Evolutionary conservation across 1,140 invertebrate species (phyloP), one percentile per base, ranked within the genome.

Genomic region (Drosophila triauraria): DNA sequence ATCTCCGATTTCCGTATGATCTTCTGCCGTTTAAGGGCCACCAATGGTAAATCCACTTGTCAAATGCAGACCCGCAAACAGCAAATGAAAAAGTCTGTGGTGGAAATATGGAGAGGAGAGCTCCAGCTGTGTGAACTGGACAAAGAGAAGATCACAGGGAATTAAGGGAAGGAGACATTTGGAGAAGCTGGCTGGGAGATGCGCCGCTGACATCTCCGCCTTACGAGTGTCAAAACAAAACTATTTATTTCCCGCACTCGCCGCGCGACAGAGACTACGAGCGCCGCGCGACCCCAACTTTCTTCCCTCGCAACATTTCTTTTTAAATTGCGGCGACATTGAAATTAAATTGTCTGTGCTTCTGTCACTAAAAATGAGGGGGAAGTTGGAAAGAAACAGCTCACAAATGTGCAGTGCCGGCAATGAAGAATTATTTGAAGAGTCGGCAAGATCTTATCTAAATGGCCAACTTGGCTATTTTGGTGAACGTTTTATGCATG

Each of bases 191-290:
- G 43, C n/a, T n/a, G 23, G 40, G 43, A 50, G 68, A 59, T 40
- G 67, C 65, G 69, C 17, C 44, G 63, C 57, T 78, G 74, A 78
- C 64, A 57, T 60, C 57, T 32, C 25, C 53, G 65, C 67, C 76
- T 78, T 78, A 78, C 62, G 75, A 78, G 75, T 78, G 76, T 78
- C 76, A 78, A 78, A 78, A 78, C 76, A 78, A 78, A 78, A 78
- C 76, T 78, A 78, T 78, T 78, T 78, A 71, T 78, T 78, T 78
- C 57, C 51, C 65, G 70, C 64, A 63, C 71, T 57, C 40, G 47
- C 44, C 43, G 48, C 44, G 47, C 47, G 67, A 70, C 67, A 70
- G 40, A 46, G 67, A 69, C 62, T 44, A 67, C 65, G 67, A 43
- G 65, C 12, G 59, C 15, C 38, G 15, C 12, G 15, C 12, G 10